These are phyloP conservation scores for Actias luna DNA, from an alignment of 2,888 invertebrate species.

Conservation along the genomic window DNA sequence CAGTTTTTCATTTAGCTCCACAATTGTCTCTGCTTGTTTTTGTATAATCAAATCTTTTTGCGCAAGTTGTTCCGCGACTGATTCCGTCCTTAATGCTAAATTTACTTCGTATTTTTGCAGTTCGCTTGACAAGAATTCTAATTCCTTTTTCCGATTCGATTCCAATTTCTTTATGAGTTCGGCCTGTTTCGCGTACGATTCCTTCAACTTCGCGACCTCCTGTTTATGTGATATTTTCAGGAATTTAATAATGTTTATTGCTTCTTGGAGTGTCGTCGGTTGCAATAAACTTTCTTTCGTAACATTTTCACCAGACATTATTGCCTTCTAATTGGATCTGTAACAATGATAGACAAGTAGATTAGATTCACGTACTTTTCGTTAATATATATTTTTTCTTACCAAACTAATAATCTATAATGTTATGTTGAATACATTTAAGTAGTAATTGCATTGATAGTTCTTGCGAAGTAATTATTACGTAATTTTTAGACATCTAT, in stretches of 20 bases:
- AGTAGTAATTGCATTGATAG: background rate
- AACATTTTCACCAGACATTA: conserved; percentile 45
- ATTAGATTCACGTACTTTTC: conserved; percentile 9
- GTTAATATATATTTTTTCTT: background rate
- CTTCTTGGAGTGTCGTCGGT: conserved; percentile 71
- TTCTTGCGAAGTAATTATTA: conserved; percentile 11
- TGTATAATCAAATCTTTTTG: conserved; percentile 70
- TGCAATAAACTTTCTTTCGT: conserved; percentile 59
- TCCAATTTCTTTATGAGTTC: conserved; percentile 71
- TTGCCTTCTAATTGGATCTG: conserved; percentile 47
- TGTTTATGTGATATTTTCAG: conserved; percentile 71
- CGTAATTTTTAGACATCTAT: conserved; percentile 11
- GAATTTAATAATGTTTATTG: conserved; percentile 74
- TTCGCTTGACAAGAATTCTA: conserved; percentile 71
- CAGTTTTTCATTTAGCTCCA: conserved; percentile 60
- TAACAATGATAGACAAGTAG: conserved; percentile 32
- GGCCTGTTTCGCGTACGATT: conserved; percentile 62
- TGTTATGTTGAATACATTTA: background rate
- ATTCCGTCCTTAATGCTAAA: conserved; percentile 64
- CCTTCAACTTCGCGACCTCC: conserved; percentile 66
- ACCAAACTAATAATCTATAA: background rate
- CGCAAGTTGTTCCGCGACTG: conserved; percentile 64
- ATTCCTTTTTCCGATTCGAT: conserved; percentile 67
- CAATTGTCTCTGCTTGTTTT: conserved; percentile 61
- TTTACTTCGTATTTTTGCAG: conserved; percentile 73